Evolutionary conservation across 2,888 invertebrate genomes (phyloP).

Genomic region (Drosophila hawaiiensis): DNA sequence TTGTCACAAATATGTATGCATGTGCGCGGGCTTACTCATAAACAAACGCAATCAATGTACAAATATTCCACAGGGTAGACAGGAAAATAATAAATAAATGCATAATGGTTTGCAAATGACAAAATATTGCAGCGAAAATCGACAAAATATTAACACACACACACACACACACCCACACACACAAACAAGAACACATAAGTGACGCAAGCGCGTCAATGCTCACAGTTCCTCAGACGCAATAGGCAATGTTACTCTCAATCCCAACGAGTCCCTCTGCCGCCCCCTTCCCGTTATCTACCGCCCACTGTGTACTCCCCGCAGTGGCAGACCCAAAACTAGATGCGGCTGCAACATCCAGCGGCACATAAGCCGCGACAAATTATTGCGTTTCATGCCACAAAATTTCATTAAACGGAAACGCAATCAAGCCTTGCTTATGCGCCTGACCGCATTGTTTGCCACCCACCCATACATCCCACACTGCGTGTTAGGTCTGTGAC

Average conservation of each 20-base stretch:
- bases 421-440: constrained; percentile 78
- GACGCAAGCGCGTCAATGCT: constrained; percentile 36
- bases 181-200: constrained; percentile 1
- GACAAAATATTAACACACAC: constrained; percentile 76
- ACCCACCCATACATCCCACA: neutral
- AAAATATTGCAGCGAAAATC: constrained; percentile 78
- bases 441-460: constrained; percentile 63
- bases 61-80: constrained; percentile 48
- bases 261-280: neutral
- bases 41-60: constrained; percentile 66
- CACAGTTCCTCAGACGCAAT: constrained; percentile 25
- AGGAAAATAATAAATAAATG: constrained; percentile 78
- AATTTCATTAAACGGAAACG: constrained; percentile 80
- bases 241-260: constrained; percentile 1
- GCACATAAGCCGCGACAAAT: constrained; percentile 70
- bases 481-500: constrained; percentile 39
- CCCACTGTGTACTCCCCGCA: neutral
- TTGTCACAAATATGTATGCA: constrained; percentile 18
- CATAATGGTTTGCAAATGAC: constrained; percentile 79
- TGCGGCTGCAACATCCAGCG: constrained; percentile 21
- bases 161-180: neutral
- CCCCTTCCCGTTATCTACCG: neutral
- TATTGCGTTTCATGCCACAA: constrained; percentile 77
- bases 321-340: constrained; percentile 3
- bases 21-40: constrained; percentile 19